Conservation (phyloP, 2,797 vertebrate species). For the Sciurus carolinensis region DNA sequence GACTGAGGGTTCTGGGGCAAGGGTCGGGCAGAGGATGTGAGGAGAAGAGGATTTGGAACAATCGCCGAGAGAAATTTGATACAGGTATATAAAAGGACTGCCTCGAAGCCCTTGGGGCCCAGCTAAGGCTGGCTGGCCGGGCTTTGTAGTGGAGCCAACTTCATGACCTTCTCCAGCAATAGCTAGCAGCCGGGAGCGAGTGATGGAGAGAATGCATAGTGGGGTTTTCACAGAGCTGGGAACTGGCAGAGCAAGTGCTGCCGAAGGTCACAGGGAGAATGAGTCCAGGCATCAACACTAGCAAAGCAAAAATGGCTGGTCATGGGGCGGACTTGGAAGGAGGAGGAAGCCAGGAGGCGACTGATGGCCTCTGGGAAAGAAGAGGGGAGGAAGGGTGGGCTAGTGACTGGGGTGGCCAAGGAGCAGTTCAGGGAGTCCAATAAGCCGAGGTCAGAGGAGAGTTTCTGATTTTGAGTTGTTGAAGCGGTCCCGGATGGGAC, state of each 20-base stretch:
- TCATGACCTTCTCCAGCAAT: slow-evolving; percentile 77
- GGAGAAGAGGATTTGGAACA: slow-evolving; percentile 61
- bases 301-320: slow-evolving; percentile 10
- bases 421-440: neutral
- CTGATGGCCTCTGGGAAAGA: slow-evolving; percentile 10
- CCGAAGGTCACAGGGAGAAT: slow-evolving; percentile 10
- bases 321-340: neutral
- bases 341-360: neutral
- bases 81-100: slow-evolving; percentile 60
- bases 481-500: neutral
- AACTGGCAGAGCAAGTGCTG: slow-evolving; percentile 69
- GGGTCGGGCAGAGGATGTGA: neutral
- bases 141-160: slow-evolving; percentile 70
- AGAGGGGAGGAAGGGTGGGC: neutral
- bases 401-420: neutral
- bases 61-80: slow-evolving; percentile 61
- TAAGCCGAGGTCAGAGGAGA: neutral
- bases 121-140: slow-evolving; percentile 45
- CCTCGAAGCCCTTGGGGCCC: slow-evolving; percentile 59
- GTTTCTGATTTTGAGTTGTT: slow-evolving; percentile 24
- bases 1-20: neutral
- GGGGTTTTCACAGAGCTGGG: slow-evolving; percentile 38
- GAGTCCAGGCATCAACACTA: neutral
- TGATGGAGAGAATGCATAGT: slow-evolving; percentile 3
- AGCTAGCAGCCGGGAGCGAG: slow-evolving; percentile 20